Evolutionary conservation across 2,888 invertebrate genomes (phyloP).

Genomic region (Eupithecia vulgata): DNA sequence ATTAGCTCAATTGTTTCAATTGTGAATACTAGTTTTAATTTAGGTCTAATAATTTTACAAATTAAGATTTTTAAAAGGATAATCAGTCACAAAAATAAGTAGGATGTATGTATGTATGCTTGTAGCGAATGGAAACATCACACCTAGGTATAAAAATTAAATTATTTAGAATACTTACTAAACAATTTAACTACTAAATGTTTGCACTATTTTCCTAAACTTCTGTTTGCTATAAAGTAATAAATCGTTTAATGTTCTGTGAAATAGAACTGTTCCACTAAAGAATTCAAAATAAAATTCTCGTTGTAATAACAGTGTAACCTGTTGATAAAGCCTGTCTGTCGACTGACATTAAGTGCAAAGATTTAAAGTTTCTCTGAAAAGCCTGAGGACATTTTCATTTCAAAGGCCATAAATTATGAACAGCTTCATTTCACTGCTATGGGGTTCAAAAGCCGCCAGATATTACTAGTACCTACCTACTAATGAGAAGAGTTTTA

Average conservation of each 20-base stretch:
- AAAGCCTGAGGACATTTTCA: conserved; percentile 47
- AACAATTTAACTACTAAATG: too few species aligned
- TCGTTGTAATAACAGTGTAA: conserved; percentile 22
- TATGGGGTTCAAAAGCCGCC: conserved; percentile 43
- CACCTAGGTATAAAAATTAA: too few species aligned
- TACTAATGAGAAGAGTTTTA: neutral
- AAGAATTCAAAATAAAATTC: neutral
- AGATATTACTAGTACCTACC: conserved; percentile 44
- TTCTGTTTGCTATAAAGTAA: too few species aligned
- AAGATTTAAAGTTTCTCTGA: conserved; percentile 37
- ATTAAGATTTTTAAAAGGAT: neutral
- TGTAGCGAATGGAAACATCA: too few species aligned
- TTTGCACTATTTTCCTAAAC: too few species aligned
- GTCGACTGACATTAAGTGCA: conserved; percentile 16
- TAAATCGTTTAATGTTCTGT: conserved; percentile 9
- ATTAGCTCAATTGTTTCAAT: too few species aligned
- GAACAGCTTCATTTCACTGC: conserved; percentile 50
- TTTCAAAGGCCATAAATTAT: conserved; percentile 56
- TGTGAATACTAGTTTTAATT: too few species aligned
- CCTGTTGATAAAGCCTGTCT: conserved; percentile 39
- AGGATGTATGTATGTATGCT: too few species aligned
- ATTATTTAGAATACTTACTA: too few species aligned
- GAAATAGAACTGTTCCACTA: neutral
- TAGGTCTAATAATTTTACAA: neutral
- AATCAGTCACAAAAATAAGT: too few species aligned